Base-by-base conservation (phyloP, 2,888 invertebrate species). In the Aleiodes testaceus region DNA sequence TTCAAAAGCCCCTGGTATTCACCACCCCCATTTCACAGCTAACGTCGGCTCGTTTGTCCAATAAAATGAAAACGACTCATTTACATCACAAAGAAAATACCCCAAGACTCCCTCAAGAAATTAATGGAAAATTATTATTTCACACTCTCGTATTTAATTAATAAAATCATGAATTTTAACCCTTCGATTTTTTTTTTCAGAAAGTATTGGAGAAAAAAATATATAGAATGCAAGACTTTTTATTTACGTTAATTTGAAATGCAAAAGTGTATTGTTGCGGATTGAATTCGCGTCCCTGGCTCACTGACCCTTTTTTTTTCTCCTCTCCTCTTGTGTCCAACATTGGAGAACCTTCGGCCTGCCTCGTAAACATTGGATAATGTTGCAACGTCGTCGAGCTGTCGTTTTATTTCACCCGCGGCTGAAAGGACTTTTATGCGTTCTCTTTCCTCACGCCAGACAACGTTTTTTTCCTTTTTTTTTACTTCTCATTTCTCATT, bases 261-360 rank as follows among this genome's bases (percentile, higher is more conserved):
- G 14, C 14, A 16, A 49, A 12, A 49, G 5, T 49, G 14, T 49
- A 49, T 49, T 49, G 49, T 30, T 14, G 18, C 14, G 14, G 16
- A 59, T 59, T 59, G 59, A 36, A 59, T 59, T 42, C 59, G 36
- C 77, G 84, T 80, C 84, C 84, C 83, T 85, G 84, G 82, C 84
- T 85, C 83, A 85, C 84, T 85, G 80, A 84, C 84, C 83, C 82
- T 84, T 82, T 83, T 84, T 78, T 76, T 74, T 65, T 20, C 45
- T 61, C 20, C 5, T 16, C 16, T 11, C n/a, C 16, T 47, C 16
- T 47, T 47, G n/a, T 47, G n/a, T 47, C 47, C 36, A 36, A 36
- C 36, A 36, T 36, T 47, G 16, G 16, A 75, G 74, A 78, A 79
- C 81, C 81, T 81, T 81, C 81, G 77, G 70, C 69, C 69, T 64